Percentiles rank a stretch among this genome's conserved stretches.
phyloP scores from a whole-genome alignment of 2,888 invertebrate species.

The Cryptophagus acutangulus region DNA sequence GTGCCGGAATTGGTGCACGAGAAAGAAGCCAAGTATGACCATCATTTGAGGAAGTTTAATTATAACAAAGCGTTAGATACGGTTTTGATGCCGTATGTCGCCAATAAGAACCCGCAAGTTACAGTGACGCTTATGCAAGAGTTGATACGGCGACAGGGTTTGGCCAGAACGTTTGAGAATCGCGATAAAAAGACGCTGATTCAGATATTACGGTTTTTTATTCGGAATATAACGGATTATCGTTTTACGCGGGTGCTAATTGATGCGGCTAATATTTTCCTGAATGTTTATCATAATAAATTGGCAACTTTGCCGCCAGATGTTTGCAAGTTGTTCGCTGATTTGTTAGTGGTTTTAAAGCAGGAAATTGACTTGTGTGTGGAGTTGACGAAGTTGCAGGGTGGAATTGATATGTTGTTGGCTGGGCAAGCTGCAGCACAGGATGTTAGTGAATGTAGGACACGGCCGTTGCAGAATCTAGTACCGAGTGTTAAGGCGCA shows the following conservation, averaged over 20 bases:
- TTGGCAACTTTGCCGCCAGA: slow-evolving; percentile 60
- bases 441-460: slow-evolving; percentile 30
- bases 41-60: slow-evolving; percentile 71
- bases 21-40: slow-evolving; percentile 60
- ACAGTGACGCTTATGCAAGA: slow-evolving; percentile 81
- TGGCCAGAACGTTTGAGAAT: slow-evolving; percentile 70
- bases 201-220: slow-evolving; percentile 70
- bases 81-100: slow-evolving; percentile 59
- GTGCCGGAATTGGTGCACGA: slow-evolving; percentile 47
- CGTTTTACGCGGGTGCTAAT: slow-evolving; percentile 70
- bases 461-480: slow-evolving; percentile 25
- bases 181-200: slow-evolving; percentile 63
- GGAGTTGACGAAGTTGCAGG: slow-evolving; percentile 62
- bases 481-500: slow-evolving; percentile 49
- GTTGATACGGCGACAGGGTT: slow-evolving; percentile 73
- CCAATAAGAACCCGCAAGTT: slow-evolving; percentile 65
- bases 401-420: slow-evolving; percentile 62
- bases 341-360: slow-evolving; percentile 58
- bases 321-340: slow-evolving; percentile 57
- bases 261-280: slow-evolving; percentile 67
- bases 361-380: slow-evolving; percentile 65
- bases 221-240: slow-evolving; percentile 62
- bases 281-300: slow-evolving; percentile 69
- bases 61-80: slow-evolving; percentile 74
- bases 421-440: slow-evolving; percentile 49